These are phyloP conservation scores for Sinocyclocheilus rhinocerous DNA, from an alignment of 2,113 vertebrate species.

Conservation along the genomic window DNA sequence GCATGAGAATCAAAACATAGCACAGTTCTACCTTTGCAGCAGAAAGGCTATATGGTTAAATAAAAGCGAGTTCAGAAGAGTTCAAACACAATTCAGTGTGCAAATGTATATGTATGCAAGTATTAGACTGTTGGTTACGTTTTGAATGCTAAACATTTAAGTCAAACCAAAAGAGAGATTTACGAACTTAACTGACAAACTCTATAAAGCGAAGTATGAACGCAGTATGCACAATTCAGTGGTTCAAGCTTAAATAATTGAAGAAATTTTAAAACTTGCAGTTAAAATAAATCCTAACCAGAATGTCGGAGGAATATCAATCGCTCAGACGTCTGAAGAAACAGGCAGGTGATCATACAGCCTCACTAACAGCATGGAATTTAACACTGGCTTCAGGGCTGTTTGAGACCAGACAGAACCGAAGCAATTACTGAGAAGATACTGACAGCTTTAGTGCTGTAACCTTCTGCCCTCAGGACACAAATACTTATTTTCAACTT, in stretches of 20 bases:
- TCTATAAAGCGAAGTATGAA: too few species aligned
- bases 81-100: background rate
- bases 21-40: background rate
- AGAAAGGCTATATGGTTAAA: background rate
- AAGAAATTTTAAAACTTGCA: background rate
- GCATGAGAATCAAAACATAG: background rate
- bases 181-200: too few species aligned
- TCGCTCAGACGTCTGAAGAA: background rate
- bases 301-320: background rate
- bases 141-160: too few species aligned
- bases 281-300: background rate
- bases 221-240: too few species aligned
- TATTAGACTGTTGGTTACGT: too few species aligned
- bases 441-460: background rate
- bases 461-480: constrained; percentile 11
- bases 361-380: background rate
- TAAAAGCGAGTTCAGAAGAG: background rate
- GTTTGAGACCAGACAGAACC: constrained; percentile 13
- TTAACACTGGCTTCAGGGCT: background rate
- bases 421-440: background rate
- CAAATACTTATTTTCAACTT: background rate
- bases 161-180: too few species aligned
- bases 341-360: background rate
- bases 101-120: background rate
- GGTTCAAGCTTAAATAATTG: background rate